These are phyloP conservation scores for Macrosteles quadrilineatus DNA, from an alignment of 1,140 invertebrate genomes.

Conservation along the genomic window DNA sequence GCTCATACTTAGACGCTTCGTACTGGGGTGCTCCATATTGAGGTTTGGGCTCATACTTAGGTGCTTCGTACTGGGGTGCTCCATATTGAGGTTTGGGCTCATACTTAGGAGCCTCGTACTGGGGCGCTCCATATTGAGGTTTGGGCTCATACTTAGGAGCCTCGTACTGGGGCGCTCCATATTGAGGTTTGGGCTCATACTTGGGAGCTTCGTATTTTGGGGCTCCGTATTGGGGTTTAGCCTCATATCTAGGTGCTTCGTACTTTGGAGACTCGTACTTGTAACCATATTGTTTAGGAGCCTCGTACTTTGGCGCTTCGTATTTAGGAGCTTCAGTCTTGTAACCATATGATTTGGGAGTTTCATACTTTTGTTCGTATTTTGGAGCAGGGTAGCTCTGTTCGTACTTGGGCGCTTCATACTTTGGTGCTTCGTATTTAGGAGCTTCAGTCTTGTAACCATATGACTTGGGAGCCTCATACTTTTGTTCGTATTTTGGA, in stretches of 20 bases:
- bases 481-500: slow-evolving; percentile 18
- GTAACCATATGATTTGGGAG: background rate
- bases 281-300: too few species aligned
- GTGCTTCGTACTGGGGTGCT: background rate
- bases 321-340: slow-evolving; percentile 3
- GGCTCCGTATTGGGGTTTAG: background rate
- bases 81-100: background rate
- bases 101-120: background rate
- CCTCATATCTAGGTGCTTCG: background rate
- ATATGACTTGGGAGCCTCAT: slow-evolving; percentile 8
- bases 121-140: background rate
- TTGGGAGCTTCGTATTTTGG: background rate
- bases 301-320: background rate
- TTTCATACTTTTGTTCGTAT: background rate
- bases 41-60: background rate
- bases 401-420: background rate
- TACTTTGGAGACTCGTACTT: background rate
- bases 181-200: background rate
- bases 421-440: slow-evolving; percentile 20
- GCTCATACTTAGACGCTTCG: background rate
- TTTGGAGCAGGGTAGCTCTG: background rate
- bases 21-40: background rate
- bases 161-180: background rate
- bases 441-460: slow-evolving; percentile 9
- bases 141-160: background rate